A percentile compares a stretch with the other conserved stretches of the same genome.
Conservation (phyloP, 37 sponge, comb jelly and placozoan genomes). For the Tethya wilhelma region DNA sequence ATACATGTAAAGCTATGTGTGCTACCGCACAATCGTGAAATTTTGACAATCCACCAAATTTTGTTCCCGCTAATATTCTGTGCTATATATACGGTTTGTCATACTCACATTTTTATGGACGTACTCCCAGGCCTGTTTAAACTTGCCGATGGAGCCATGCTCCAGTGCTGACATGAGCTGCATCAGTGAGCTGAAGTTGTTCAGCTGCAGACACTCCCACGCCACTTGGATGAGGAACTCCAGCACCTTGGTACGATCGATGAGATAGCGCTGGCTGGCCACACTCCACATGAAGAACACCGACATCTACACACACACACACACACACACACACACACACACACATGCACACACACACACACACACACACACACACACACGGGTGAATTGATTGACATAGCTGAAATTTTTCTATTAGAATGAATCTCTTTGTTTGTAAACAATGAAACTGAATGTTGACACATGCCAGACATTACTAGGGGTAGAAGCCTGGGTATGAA, state of each 20-base stretch:
- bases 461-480: too few relatives aligned
- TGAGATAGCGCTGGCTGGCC: slow-evolving; percentile 29
- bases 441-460: too few relatives aligned
- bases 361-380: slow-evolving; percentile 12
- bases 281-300: slow-evolving; percentile 69
- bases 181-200: slow-evolving; percentile 64
- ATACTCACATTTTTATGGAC: too few relatives aligned
- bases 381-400: neutral
- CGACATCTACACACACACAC: slow-evolving; percentile 65
- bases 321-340: too few relatives aligned
- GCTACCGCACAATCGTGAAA: too few relatives aligned
- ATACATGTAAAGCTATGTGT: too few relatives aligned
- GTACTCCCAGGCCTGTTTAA: slow-evolving; percentile 48
- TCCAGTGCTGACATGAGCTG: slow-evolving; percentile 62
- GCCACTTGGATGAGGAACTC: slow-evolving; percentile 45
- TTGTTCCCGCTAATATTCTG: too few relatives aligned
- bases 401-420: neutral
- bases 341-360: slow-evolving; percentile 38
- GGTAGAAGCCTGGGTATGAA: too few relatives aligned
- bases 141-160: slow-evolving; percentile 33
- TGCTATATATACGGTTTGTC: too few relatives aligned
- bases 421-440: neutral
- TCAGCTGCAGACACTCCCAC: slow-evolving; percentile 36
- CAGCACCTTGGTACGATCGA: slow-evolving; percentile 33
- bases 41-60: too few relatives aligned